A percentile compares a stretch with the other conserved stretches of the same genome.
These are phyloP conservation scores for Microcebus griseorufus DNA, from an alignment of 2,113 vertebrate species.

Conservation along the genomic window DNA sequence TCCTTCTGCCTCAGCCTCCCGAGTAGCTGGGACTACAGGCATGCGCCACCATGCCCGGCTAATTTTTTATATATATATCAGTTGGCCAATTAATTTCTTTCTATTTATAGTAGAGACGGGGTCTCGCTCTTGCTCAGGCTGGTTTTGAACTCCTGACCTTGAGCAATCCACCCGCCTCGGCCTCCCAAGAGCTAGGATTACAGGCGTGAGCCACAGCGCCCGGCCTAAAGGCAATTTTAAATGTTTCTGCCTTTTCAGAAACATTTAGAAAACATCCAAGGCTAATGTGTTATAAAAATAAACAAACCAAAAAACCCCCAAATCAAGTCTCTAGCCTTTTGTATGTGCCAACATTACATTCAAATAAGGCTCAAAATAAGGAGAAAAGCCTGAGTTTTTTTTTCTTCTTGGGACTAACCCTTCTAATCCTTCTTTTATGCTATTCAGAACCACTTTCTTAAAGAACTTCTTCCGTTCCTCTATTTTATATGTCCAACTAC, in stretches of 20 bases:
- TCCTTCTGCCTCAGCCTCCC: too few relatives aligned
- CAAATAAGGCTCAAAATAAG: constrained; percentile 11
- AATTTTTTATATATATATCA: too few relatives aligned
- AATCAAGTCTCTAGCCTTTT: not conserved
- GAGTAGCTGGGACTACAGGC: too few relatives aligned
- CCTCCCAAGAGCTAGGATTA: too few relatives aligned
- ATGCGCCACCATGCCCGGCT: too few relatives aligned
- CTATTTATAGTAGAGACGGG: too few relatives aligned
- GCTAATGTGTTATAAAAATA: not conserved
- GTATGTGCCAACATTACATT: not conserved
- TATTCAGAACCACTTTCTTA: not conserved
- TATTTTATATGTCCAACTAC: not conserved
- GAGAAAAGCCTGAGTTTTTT: not conserved
- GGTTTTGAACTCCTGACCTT: too few relatives aligned
- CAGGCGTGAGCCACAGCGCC: too few relatives aligned
- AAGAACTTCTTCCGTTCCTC: not conserved
- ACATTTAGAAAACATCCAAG: constrained; percentile 12
- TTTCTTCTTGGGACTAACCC: not conserved
- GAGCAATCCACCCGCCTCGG: too few relatives aligned
- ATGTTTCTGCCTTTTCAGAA: not conserved
- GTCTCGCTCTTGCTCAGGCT: too few relatives aligned
- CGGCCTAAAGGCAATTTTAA: not conserved
- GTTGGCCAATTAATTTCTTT: too few relatives aligned
- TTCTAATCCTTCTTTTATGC: not conserved
- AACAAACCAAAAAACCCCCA: not conserved